Conservation (phyloP, 2,797 vertebrate species). For the Echeneis naucrates region DNA sequence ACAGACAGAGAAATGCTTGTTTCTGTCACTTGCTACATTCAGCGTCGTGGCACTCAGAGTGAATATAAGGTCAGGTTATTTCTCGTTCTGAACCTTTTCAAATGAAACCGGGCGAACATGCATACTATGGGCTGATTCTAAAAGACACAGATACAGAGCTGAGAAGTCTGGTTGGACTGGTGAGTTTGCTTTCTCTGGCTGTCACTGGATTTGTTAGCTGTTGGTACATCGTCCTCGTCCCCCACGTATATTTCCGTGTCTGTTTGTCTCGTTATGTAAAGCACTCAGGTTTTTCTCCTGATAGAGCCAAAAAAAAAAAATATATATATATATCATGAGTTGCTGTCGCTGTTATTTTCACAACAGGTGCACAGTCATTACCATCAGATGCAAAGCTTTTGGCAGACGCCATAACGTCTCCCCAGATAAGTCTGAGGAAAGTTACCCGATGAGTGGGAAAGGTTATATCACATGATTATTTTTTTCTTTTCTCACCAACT, state of each 20-base stretch:
- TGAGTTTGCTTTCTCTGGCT: neutral
- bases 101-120: conserved; percentile 23
- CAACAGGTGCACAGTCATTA: neutral
- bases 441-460: no score
- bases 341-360: neutral
- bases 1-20: conserved; percentile 77
- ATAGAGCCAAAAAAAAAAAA: neutral
- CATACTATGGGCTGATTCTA: neutral
- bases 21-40: conserved; percentile 74
- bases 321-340: no score
- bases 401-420: no score
- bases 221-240: neutral
- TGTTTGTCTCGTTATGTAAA: neutral
- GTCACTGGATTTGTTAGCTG: conserved; percentile 1
- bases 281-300: neutral
- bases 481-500: no score
- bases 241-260: neutral
- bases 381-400: neutral
- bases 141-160: conserved; percentile 21
- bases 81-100: conserved; percentile 50
- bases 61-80: conserved; percentile 69
- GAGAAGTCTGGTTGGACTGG: conserved; percentile 23
- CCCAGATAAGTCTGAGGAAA: no score
- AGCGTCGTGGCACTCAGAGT: conserved; percentile 64
- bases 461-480: no score